phyloP scores from a whole-genome alignment of 2,797 vertebrate species.

The Pseudochirops cupreus region DNA sequence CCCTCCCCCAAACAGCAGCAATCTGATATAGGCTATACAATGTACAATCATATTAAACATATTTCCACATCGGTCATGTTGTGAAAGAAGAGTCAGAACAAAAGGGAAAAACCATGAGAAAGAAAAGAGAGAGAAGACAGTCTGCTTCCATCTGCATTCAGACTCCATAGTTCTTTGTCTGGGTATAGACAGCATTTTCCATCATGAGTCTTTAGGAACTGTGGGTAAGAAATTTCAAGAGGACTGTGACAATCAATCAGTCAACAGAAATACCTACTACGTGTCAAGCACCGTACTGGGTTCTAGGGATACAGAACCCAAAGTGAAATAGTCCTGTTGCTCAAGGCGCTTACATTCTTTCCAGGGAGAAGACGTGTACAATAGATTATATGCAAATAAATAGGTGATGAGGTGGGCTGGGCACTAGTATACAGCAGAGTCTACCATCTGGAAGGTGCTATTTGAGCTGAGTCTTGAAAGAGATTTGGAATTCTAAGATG shows the following conservation, averaged over 20 bases:
- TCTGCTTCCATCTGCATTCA: too few relatives aligned
- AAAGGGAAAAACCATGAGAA: too few relatives aligned
- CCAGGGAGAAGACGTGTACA: not conserved
- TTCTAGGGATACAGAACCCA: not conserved
- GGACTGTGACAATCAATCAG: not conserved
- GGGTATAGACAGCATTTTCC: too few relatives aligned
- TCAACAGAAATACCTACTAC: not conserved
- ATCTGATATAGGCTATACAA: too few relatives aligned
- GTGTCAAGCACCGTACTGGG: not conserved
- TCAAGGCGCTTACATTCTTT: not conserved
- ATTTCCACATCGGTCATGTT: too few relatives aligned
- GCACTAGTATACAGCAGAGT: not conserved
- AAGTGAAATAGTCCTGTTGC: not conserved
- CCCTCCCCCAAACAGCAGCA: too few relatives aligned
- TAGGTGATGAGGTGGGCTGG: not conserved
- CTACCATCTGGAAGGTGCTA: not conserved
- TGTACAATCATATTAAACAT: too few relatives aligned
- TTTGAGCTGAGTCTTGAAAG: not conserved
- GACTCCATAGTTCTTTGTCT: too few relatives aligned
- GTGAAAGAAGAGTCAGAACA: too few relatives aligned
- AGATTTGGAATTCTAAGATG: not conserved
- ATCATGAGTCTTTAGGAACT: too few relatives aligned
- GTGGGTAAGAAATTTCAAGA: not conserved
- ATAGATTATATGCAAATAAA: not conserved
- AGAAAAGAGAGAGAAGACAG: too few relatives aligned